phyloP scores from a whole-genome alignment of 2,888 invertebrate species.

The Auanema sp. region DNA sequence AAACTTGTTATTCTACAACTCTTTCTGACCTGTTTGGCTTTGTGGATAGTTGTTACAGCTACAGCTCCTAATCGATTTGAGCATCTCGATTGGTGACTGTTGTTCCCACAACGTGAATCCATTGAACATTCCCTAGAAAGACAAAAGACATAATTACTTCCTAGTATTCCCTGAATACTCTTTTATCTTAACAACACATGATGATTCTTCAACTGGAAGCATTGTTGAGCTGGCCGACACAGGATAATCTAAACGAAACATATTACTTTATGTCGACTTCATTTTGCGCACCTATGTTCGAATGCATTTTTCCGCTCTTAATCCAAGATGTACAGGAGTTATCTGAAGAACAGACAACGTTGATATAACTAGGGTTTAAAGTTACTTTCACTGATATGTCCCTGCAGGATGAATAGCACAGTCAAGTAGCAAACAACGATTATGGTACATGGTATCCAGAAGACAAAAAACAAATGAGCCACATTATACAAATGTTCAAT shows the following conservation, averaged over 20 bases:
- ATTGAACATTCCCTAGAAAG: no score
- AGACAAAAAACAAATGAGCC: slow-evolving; percentile 54
- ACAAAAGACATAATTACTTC: background rate
- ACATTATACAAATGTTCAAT: slow-evolving; percentile 49
- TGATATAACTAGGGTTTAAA: no score
- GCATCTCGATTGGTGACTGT: background rate
- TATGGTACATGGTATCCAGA: slow-evolving; percentile 56
- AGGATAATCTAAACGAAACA: no score
- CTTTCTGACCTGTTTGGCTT: slow-evolving; percentile 42
- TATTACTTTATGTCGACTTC: no score
- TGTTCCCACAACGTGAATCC: background rate
- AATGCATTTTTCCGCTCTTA: no score
- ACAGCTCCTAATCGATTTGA: slow-evolving; percentile 31
- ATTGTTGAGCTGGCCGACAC: no score
- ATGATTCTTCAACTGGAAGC: no score
- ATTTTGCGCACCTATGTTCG: no score
- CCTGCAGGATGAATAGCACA: slow-evolving; percentile 46
- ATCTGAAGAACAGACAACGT: no score
- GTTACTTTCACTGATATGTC: slow-evolving; percentile 34
- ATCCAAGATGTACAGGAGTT: no score
- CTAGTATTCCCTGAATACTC: background rate
- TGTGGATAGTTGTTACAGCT: slow-evolving; percentile 49
- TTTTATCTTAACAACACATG: no score
- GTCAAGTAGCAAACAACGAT: slow-evolving; percentile 48
- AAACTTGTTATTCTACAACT: background rate